These are phyloP conservation scores for Aleiodes leptofemur DNA, from an alignment of 2,888 invertebrate genomes.

Conservation along the genomic window DNA sequence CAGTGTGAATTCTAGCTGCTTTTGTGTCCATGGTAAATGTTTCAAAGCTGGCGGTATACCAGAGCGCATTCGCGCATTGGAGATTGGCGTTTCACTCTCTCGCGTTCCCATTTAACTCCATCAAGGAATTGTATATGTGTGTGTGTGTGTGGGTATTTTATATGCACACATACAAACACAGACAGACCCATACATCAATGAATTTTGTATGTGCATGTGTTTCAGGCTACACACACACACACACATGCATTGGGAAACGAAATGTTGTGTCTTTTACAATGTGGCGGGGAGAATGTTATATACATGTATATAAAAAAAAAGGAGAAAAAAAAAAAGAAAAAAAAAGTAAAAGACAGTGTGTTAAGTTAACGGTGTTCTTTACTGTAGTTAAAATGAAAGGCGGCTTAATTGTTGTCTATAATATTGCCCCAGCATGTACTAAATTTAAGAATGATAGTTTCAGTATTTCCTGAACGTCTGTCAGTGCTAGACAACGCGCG, in stretches of 20 bases:
- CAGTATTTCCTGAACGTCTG: constrained; percentile 75
- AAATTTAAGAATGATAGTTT: constrained; percentile 72
- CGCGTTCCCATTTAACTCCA: constrained; percentile 72
- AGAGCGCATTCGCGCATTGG: constrained; percentile 56
- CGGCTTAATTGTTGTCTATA: constrained; percentile 71
- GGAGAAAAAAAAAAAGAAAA: background rate
- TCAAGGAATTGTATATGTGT: constrained; percentile 49
- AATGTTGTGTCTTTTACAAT: constrained; percentile 5
- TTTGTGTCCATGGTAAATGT: constrained; percentile 37
- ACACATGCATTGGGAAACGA: constrained; percentile 15
- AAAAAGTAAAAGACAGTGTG: constrained; percentile 5
- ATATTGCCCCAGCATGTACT: constrained; percentile 64
- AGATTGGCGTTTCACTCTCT: constrained; percentile 73
- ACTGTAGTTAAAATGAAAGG: constrained; percentile 75
- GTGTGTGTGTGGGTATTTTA: constrained; percentile 49
- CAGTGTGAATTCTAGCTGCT: constrained; percentile 56
- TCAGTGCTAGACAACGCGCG: constrained; percentile 71
- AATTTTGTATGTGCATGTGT: background rate
- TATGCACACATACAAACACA: too few species aligned
- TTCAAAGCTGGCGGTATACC: constrained; percentile 31
- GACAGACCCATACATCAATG: background rate
- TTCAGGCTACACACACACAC: background rate
- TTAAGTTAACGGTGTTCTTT: constrained; percentile 65
- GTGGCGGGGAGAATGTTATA: constrained; percentile 16
- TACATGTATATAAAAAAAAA: constrained; percentile 30